Evolutionary conservation across 2,797 vertebrate genomes (phyloP).

Genomic region (Phoeniculus purpureus): DNA sequence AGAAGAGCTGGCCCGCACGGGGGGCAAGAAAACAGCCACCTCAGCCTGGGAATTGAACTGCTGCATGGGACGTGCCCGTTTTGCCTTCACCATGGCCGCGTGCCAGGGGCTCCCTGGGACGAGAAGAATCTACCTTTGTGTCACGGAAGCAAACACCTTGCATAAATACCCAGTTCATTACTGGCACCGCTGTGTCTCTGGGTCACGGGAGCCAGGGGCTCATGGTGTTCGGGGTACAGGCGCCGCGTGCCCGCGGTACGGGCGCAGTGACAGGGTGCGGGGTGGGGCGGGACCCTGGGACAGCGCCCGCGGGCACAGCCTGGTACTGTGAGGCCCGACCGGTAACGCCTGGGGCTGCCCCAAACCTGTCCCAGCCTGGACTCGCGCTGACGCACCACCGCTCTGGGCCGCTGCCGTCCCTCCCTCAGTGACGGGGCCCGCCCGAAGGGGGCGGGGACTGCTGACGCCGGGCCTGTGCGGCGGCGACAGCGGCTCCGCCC

Average conservation of each 20-base stretch:
- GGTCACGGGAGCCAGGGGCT: fast-evolving
- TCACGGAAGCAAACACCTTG: not conserved
- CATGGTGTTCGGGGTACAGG: too few relatives aligned
- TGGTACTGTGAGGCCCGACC: too few relatives aligned
- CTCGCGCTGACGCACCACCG: not conserved
- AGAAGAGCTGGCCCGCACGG: not conserved
- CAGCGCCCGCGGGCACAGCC: not conserved
- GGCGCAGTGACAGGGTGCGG: fast-evolving
- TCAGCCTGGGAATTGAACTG: not conserved
- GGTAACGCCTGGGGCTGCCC: too few relatives aligned
- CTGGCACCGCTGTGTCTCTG: fast-evolving
- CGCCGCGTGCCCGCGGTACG: not conserved
- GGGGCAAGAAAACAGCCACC: not conserved
- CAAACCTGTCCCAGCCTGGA: not conserved
- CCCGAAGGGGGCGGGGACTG: not conserved
- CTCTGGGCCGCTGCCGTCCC: not conserved
- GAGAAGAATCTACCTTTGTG: not conserved
- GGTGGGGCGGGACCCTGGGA: not conserved
- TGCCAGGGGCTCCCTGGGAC: not conserved
- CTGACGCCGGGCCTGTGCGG: not conserved
- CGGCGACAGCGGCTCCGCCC: conserved; percentile 28
- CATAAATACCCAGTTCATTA: not conserved
- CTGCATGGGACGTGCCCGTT: fast-evolving
- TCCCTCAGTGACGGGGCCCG: not conserved
- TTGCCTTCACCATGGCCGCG: fast-evolving